Conservation (phyloP, 1,140 invertebrate genomes). For the Trichonephila clavata region DNA sequence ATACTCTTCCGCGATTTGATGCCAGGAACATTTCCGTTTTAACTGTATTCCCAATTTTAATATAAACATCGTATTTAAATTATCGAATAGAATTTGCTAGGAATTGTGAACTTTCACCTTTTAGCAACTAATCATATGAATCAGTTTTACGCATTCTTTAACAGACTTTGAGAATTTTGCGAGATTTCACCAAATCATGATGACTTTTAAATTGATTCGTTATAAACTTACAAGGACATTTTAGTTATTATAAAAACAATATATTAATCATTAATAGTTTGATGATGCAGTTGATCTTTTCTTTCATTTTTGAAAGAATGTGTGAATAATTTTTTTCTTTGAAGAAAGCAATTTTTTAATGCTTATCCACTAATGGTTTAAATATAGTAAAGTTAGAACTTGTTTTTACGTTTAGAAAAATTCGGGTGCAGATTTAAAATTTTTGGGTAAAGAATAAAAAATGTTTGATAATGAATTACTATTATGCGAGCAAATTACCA, state of each 20-base stretch:
- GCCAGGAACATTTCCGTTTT: not conserved
- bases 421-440: too few relatives aligned
- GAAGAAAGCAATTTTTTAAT: too few relatives aligned
- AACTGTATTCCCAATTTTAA: slow-evolving; percentile 17
- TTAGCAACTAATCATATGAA: not conserved
- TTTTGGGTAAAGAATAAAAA: too few relatives aligned
- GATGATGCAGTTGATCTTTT: too few relatives aligned
- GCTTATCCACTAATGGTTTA: too few relatives aligned
- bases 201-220: not conserved
- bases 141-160: not conserved
- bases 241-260: not conserved
- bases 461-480: too few relatives aligned
- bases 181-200: not conserved
- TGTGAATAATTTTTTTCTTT: too few relatives aligned
- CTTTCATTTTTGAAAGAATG: too few relatives aligned
- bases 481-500: too few relatives aligned
- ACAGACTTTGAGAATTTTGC: not conserved
- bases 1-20: not conserved
- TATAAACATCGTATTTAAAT: not conserved
- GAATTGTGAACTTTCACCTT: slow-evolving; percentile 59
- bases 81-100: not conserved
- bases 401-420: too few relatives aligned
- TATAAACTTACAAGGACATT: not conserved
- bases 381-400: too few relatives aligned
- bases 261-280: not conserved